A percentile compares a stretch with the other conserved stretches of the same genome.
These are phyloP conservation scores for Megaptera novaeangliae DNA, from an alignment of 2,113 vertebrate genomes.

Conservation along the genomic window DNA sequence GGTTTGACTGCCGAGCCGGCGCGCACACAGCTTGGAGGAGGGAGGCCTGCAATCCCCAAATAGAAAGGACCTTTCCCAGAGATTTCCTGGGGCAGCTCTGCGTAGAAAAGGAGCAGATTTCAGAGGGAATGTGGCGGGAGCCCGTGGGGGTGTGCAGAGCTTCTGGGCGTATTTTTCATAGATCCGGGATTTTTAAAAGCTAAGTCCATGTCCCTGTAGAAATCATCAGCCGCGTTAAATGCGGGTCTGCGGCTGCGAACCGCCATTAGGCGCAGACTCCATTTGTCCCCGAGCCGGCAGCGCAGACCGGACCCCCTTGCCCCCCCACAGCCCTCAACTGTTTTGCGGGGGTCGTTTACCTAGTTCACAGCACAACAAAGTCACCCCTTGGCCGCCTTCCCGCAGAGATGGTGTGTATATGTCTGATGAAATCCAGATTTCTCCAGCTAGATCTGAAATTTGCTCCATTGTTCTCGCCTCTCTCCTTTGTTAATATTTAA, in stretches of 20 bases:
- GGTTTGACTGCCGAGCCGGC: background rate
- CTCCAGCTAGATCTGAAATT: conserved; percentile 81
- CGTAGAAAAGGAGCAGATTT: background rate
- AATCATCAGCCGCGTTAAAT: background rate
- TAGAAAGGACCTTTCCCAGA: background rate
- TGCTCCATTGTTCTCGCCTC: conserved; percentile 89
- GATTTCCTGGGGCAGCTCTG: background rate
- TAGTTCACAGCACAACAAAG: background rate
- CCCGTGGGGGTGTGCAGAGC: background rate
- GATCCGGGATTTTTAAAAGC: background rate
- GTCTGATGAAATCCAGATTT: conserved; percentile 57
- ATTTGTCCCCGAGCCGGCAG: background rate
- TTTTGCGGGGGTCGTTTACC: background rate
- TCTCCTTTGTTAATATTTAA: conserved; percentile 94
- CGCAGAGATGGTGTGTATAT: background rate
- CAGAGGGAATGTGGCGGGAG: background rate
- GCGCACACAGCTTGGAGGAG: background rate
- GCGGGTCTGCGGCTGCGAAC: background rate
- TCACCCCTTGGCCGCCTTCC: background rate
- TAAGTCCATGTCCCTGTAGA: background rate
- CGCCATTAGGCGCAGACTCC: background rate
- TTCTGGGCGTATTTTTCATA: background rate
- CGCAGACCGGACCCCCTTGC: background rate
- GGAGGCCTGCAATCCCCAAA: too few relatives aligned
- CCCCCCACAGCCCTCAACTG: background rate